Conservation (phyloP, 2,888 invertebrate species). For the Arge pagana region DNA sequence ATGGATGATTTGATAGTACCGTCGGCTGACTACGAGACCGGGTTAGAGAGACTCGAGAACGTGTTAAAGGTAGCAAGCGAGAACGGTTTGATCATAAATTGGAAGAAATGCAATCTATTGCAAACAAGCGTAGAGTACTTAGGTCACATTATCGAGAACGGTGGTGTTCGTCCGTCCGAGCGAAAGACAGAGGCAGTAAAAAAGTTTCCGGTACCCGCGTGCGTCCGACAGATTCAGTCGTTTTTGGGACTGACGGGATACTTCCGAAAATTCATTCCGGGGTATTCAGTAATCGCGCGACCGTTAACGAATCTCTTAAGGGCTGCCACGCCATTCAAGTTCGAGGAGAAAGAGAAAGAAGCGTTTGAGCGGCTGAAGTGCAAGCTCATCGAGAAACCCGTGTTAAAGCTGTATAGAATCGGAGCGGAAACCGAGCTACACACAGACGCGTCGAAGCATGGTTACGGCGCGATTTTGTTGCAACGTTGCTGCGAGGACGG, state of each 20-base stretch:
- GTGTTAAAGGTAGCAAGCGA: slow-evolving; percentile 30
- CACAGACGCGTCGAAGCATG: slow-evolving; percentile 26
- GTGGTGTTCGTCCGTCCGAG: slow-evolving; percentile 27
- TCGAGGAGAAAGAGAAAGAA: slow-evolving; percentile 23
- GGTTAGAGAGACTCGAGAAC: slow-evolving; percentile 17
- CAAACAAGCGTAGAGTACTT: slow-evolving; percentile 30
- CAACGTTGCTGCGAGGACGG: slow-evolving; percentile 30
- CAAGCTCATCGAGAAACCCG: slow-evolving; percentile 18
- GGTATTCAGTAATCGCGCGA: slow-evolving; percentile 26
- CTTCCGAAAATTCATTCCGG: slow-evolving; percentile 31
- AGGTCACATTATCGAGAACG: slow-evolving; percentile 28
- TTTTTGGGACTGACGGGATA: slow-evolving; percentile 32
- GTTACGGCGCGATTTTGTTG: slow-evolving; percentile 33
- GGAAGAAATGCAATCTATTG: slow-evolving; percentile 32
- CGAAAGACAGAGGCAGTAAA: slow-evolving; percentile 29
- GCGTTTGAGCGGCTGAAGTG: slow-evolving; percentile 29
- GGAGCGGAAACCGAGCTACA: slow-evolving; percentile 30
- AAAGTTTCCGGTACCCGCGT: slow-evolving; percentile 28
- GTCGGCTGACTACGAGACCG: slow-evolving; percentile 18
- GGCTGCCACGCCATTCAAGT: slow-evolving; percentile 22
- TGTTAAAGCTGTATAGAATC: slow-evolving; percentile 25
- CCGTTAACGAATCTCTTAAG: slow-evolving; percentile 27
- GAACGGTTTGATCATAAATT: slow-evolving; percentile 32
- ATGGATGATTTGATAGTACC: slow-evolving; percentile 33
- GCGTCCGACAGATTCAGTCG: slow-evolving; percentile 26